phyloP scores from a whole-genome alignment of 2,888 invertebrate species.

The Cerceris rybyensis region DNA sequence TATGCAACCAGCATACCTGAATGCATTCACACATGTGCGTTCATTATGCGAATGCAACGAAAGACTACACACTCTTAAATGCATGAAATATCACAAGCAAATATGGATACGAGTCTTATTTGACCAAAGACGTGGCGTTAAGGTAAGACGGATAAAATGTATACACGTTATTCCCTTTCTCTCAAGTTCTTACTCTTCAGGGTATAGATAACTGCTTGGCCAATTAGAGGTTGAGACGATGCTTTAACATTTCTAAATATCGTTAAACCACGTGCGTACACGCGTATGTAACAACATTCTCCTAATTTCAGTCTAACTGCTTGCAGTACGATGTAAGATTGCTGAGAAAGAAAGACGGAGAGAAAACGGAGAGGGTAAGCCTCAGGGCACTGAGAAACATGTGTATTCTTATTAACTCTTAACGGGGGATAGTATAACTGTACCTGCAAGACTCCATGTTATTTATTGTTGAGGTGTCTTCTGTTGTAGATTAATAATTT shows the following conservation, averaged over 20 bases:
- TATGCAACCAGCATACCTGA: conserved; percentile 7
- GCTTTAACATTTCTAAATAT: conserved; percentile 56
- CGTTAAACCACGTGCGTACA: conserved; percentile 37
- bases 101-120: conserved; percentile 44
- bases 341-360: neutral
- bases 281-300: conserved; percentile 8
- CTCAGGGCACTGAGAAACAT: conserved; percentile 26
- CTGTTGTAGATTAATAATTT: conserved; percentile 29
- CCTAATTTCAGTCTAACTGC: conserved; percentile 49
- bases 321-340: neutral
- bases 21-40: neutral
- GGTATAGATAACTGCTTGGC: conserved; percentile 38
- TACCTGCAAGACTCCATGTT: conserved; percentile 14
- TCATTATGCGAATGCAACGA: neutral
- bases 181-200: conserved; percentile 24
- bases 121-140: conserved; percentile 35
- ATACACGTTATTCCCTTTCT: conserved; percentile 37
- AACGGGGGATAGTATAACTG: conserved; percentile 27
- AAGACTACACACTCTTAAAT: conserved; percentile 10
- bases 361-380: conserved; percentile 1
- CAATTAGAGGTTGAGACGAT: conserved; percentile 50
- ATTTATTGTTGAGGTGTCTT: conserved; percentile 24
- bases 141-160: conserved; percentile 48
- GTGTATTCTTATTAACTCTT: conserved; percentile 62
- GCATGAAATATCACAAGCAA: conserved; percentile 48